phyloP scores from a whole-genome alignment of 2,888 invertebrate species.

The Diarsia mendica region DNA sequence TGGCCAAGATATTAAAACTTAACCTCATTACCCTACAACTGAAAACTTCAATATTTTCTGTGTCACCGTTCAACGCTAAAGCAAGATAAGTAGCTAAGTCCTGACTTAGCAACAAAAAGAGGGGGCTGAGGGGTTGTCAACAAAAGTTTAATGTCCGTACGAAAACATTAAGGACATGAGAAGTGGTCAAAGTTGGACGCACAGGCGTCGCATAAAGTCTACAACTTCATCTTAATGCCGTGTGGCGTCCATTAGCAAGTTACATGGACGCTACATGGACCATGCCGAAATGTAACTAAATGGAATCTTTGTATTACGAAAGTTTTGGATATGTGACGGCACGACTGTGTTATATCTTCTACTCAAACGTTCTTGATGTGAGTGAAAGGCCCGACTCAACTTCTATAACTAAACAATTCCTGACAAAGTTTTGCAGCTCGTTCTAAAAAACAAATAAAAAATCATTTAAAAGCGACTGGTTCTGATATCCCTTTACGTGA shows the following conservation, averaged over 20 bases:
- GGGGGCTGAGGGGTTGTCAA: constrained; percentile 73
- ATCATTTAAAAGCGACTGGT: neutral
- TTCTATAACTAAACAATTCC: neutral
- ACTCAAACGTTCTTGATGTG: neutral
- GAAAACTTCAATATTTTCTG: constrained; percentile 44
- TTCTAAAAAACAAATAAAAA: neutral
- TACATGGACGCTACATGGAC: constrained; percentile 65
- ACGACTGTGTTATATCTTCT: neutral
- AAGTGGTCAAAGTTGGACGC: constrained; percentile 81
- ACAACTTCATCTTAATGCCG: constrained; percentile 79
- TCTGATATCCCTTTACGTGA: neutral
- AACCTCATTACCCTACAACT: constrained; percentile 8
- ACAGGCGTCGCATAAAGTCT: constrained; percentile 73
- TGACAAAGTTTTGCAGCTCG: neutral
- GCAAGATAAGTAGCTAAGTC: constrained; percentile 67
- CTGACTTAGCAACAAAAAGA: too few relatives aligned
- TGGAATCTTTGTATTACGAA: constrained; percentile 39
- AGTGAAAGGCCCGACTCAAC: neutral
- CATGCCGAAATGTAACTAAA: constrained; percentile 35
- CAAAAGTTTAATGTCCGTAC: constrained; percentile 75
- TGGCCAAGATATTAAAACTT: neutral
- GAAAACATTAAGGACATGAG: constrained; percentile 80
- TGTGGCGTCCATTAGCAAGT: constrained; percentile 82
- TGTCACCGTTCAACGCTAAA: constrained; percentile 54
- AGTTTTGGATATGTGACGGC: constrained; percentile 19